A percentile compares a stretch with the other conserved stretches of the same genome.
Conservation (phyloP, 2,888 invertebrate genomes). For the Meiosimyza platycephala region DNA sequence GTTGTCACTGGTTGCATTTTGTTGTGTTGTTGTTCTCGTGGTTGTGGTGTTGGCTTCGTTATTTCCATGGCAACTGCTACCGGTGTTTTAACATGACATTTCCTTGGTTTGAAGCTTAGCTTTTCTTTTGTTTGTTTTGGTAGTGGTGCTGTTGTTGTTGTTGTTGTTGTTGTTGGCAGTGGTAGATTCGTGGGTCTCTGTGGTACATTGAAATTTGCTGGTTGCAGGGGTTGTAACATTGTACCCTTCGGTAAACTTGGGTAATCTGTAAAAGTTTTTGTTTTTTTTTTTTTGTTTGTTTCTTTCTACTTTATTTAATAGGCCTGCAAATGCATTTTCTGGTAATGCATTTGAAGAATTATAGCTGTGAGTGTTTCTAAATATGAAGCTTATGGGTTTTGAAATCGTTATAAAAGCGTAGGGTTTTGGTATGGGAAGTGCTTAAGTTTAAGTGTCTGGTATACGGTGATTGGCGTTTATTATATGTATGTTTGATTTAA, state of each 20-base stretch:
- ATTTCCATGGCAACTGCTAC: not conserved
- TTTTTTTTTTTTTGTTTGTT: constrained; percentile 31
- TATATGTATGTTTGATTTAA: no score
- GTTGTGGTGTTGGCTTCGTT: not conserved
- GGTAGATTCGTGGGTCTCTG: constrained; percentile 32
- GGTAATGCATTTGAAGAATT: not conserved
- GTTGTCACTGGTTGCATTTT: not conserved
- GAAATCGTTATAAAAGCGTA: no score
- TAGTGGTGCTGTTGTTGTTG: constrained; percentile 4
- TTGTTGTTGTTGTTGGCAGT: constrained; percentile 30
- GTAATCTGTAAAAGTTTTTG: constrained; percentile 65
- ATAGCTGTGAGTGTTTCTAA: no score
- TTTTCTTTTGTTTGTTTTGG: constrained; percentile 18
- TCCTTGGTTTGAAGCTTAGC: constrained; percentile 5
- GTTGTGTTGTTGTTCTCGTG: not conserved
- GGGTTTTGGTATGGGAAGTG: no score
- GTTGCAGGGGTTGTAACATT: constrained; percentile 52
- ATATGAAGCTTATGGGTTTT: no score
- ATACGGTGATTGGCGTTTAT: no score
- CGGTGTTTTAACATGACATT: not conserved
- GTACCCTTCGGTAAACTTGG: constrained; percentile 65
- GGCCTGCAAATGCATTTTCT: not conserved
- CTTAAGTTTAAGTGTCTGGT: no score
- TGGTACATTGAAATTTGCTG: constrained; percentile 24
- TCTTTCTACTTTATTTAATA: constrained; percentile 26